Percentiles rank a stretch among this genome's conserved stretches.
These are phyloP conservation scores for rat (Rattus norvegicus) DNA, from an alignment of 2,113 vertebrate genomes.

Conservation along the genomic window DNA sequence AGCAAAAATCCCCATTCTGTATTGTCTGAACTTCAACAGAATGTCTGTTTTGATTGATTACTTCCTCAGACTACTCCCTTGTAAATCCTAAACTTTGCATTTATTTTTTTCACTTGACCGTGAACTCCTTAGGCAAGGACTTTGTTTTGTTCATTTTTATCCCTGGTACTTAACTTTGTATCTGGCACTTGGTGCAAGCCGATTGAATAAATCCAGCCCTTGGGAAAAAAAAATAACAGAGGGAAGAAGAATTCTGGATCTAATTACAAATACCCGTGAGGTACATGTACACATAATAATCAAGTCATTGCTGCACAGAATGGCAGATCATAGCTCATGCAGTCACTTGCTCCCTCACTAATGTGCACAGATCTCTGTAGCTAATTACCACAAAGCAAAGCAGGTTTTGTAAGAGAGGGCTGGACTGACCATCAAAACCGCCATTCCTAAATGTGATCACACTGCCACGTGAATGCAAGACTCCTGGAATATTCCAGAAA, in stretches of 20 bases:
- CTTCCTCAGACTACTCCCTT: slow-evolving; percentile 14
- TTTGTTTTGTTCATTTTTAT: slow-evolving; percentile 31
- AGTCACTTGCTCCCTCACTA: not conserved
- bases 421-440: not conserved
- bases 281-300: not conserved
- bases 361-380: not conserved
- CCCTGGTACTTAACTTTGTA: slow-evolving; percentile 3
- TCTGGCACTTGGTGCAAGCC: not conserved
- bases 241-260: not conserved
- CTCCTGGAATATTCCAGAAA: not conserved
- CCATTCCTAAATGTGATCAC: not conserved
- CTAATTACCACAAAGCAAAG: not conserved
- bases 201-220: slow-evolving; percentile 17
- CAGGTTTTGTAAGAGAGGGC: not conserved
- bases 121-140: not conserved
- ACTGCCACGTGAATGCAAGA: not conserved
- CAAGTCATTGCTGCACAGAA: not conserved
- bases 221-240: not conserved
- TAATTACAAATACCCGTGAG: slow-evolving; percentile 9
- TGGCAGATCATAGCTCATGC: not conserved
- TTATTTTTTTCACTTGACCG: slow-evolving; percentile 22
- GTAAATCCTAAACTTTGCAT: slow-evolving; percentile 15
- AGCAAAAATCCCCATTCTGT: not conserved
- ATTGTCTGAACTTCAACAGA: not conserved
- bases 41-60: not conserved